A percentile compares a stretch with the other conserved stretches of the same genome.
Conservation (phyloP, 37 sponge, comb jelly and placozoan species). For the Beroe forskalii region DNA sequence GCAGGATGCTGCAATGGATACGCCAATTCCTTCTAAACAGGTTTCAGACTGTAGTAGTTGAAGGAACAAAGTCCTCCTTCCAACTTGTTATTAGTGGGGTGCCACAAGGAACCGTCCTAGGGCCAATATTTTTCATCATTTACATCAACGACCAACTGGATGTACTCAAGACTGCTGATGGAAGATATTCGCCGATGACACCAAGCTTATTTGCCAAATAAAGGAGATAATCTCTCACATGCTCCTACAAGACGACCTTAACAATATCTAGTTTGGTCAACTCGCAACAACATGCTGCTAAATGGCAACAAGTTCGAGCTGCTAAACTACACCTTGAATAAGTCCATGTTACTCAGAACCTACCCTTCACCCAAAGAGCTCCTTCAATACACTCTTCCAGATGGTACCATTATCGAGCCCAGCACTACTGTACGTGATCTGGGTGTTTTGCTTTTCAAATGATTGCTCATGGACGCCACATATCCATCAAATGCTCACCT, state of each 20-base stretch:
- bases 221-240: neutral
- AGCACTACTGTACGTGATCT: neutral
- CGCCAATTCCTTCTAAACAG: too few species aligned
- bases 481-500: neutral
- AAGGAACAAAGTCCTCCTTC: too few species aligned
- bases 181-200: neutral
- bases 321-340: neutral
- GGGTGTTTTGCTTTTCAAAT: neutral
- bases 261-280: neutral
- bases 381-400: neutral
- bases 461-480: constrained; percentile 26
- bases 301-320: neutral
- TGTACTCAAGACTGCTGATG: neutral
- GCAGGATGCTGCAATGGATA: too few species aligned
- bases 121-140: neutral
- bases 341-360: neutral
- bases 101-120: too few species aligned
- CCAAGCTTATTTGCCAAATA: too few species aligned
- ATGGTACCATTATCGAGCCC: neutral
- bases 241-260: neutral
- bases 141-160: constrained; percentile 10
- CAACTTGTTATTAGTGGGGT: too few species aligned
- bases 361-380: neutral
- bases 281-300: neutral
- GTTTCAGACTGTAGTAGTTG: too few species aligned